Percentiles rank a stretch among this genome's conserved stretches.
Conservation (phyloP, 2,113 vertebrate species). For the Oenanthe melanoleuca region DNA sequence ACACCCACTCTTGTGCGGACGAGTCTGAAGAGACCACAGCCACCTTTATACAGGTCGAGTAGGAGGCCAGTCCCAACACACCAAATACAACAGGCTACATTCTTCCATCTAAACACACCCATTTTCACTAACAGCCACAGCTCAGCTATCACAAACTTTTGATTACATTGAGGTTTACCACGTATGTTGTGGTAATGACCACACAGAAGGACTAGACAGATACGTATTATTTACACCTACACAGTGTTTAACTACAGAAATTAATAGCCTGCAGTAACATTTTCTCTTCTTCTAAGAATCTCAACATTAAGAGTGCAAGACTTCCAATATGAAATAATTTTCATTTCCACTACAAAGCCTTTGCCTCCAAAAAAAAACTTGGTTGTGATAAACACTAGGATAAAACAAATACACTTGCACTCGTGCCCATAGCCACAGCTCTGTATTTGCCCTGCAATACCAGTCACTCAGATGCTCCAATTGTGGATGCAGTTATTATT, state of each 20-base stretch:
- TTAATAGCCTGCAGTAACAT: neutral
- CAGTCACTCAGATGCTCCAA: neutral
- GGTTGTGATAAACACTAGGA: neutral
- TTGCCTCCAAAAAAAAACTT: neutral
- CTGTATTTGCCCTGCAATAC: neutral
- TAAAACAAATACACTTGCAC: neutral
- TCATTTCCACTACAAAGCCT: neutral
- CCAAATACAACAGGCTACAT: neutral
- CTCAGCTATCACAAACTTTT: neutral
- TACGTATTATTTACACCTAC: neutral
- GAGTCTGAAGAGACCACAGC: neutral
- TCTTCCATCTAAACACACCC: constrained; percentile 7
- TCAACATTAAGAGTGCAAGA: neutral
- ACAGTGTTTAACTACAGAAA: neutral
- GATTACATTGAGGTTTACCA: neutral
- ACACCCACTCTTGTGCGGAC: neutral
- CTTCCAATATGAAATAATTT: neutral
- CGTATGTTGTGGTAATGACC: neutral
- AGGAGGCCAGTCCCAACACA: neutral
- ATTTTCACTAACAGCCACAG: neutral
- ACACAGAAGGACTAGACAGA: neutral
- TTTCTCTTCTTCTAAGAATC: neutral
- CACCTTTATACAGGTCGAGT: neutral
- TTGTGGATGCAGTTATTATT: neutral
- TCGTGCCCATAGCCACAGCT: neutral